Conservation (phyloP, 2,113 vertebrate genomes). For the Agapornis roseicollis region DNA sequence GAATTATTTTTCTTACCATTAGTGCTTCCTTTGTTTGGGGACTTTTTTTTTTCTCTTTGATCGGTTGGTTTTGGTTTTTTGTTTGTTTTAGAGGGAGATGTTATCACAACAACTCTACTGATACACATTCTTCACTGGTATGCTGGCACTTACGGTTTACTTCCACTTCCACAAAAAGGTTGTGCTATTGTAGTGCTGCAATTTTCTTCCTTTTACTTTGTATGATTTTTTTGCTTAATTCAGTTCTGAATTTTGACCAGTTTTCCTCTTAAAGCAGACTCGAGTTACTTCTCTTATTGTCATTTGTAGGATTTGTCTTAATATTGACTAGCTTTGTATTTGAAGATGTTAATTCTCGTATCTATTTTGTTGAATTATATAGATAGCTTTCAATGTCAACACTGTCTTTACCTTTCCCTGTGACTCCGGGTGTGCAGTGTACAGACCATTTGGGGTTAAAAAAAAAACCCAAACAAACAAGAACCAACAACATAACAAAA, state of each 20-base stretch:
- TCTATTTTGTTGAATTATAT: neutral
- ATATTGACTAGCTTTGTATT: neutral
- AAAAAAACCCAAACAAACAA: neutral
- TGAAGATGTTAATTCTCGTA: neutral
- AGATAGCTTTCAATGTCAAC: neutral
- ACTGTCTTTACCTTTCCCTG: neutral
- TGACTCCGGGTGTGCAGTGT: neutral
- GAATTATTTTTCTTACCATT: neutral
- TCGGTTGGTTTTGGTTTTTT: neutral
- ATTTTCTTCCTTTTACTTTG: neutral
- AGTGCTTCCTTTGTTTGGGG: neutral
- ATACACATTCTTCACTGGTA: neutral
- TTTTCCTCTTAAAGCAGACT: conserved; percentile 16
- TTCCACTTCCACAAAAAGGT: neutral
- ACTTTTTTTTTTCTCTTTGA: neutral
- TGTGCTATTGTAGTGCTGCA: neutral
- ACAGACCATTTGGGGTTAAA: neutral
- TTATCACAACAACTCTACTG: neutral
- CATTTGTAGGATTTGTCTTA: neutral
- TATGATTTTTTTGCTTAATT: conserved; percentile 26
- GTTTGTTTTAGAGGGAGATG: neutral
- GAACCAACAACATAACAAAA: neutral
- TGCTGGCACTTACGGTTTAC: neutral
- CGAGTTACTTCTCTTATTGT: neutral
- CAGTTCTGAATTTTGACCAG: neutral